Base-by-base conservation (phyloP, 2,113 vertebrate species). In the Naja naja region DNA sequence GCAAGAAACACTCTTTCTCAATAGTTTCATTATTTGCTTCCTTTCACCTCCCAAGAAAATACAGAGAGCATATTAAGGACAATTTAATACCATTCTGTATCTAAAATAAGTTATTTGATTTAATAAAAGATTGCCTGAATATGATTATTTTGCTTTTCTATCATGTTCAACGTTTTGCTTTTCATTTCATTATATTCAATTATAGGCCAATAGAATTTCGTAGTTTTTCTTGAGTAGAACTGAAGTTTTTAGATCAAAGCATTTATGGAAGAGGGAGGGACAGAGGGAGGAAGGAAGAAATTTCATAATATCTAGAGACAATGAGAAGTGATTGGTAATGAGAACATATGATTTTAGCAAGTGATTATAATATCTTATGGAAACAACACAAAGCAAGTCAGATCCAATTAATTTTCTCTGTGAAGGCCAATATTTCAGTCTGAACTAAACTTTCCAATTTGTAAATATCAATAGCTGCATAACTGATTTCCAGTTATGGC, bases 371-470 rank as follows among this genome's bases (percentile, higher is more conserved):
- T 1, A 55, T 55, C 87, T 55, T 39, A 88, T 55, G 18, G 53
- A 52, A 88, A 18, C 4, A 55, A 88, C n/a, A 8, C 10, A 88
- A 54, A 34, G 5, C 14, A 18, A 88, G 53, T 20, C 9, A 34
- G n/a, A 8, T 30, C n/a, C n/a, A 30, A 7, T 34, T 54, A 20
- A 56, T 88, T 39, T 45, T 45, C 85, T 47, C 20, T 86, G 43
- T 23, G 22, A 86, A 47, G 85, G 85, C 45, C 11, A 86, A 49
- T 27, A 47, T 22, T 45, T 56, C 22, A 56, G 55, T 23, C 55
- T 56, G 20, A 95, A 85, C 9, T 52, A 90, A 91, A 94, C 93
- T 90, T 52, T 30, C 52, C 1, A 90, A 69, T 90, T 8, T 90
- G 45, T 49, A 69, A 30, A 90, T n/a, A 49, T 69, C 58, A 89